A percentile compares a stretch with the other conserved stretches of the same genome.
Conservation (phyloP, 2,113 vertebrate genomes). For the Chrysochloris asiatica region DNA sequence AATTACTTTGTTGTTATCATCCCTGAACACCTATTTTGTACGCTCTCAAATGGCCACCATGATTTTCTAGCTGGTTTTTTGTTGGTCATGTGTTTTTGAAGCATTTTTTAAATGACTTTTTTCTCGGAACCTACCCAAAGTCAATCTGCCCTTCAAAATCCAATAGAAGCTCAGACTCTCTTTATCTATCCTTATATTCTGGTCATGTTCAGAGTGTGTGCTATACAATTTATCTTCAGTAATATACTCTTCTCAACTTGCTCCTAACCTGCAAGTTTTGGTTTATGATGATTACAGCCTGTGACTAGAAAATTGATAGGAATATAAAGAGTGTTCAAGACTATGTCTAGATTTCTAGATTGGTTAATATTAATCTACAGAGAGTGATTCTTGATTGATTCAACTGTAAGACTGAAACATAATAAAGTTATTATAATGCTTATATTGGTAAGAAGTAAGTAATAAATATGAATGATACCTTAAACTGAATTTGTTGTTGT, state of each 20-base stretch:
- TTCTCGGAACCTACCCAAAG: background rate
- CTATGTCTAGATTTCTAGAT: background rate
- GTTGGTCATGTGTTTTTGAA: background rate
- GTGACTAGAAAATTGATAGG: background rate
- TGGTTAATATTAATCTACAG: background rate
- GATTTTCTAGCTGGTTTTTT: background rate
- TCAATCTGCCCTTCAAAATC: background rate
- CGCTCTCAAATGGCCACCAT: background rate
- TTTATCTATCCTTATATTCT: rapidly evolving
- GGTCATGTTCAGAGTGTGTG: rapidly evolving
- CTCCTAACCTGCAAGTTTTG: background rate
- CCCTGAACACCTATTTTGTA: background rate
- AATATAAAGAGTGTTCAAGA: background rate
- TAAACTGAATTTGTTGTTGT: background rate
- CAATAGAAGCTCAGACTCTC: background rate
- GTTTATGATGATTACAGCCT: background rate
- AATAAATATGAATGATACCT: background rate
- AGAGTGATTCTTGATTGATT: background rate
- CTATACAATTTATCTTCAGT: too few species aligned
- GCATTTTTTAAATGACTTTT: background rate
- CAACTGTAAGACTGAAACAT: background rate
- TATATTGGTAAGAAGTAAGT: background rate
- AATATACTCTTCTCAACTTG: background rate
- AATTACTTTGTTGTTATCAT: background rate
- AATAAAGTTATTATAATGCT: background rate